phyloP scores from a whole-genome alignment of 2,888 invertebrate genomes.

The Conchocele bisecta region DNA sequence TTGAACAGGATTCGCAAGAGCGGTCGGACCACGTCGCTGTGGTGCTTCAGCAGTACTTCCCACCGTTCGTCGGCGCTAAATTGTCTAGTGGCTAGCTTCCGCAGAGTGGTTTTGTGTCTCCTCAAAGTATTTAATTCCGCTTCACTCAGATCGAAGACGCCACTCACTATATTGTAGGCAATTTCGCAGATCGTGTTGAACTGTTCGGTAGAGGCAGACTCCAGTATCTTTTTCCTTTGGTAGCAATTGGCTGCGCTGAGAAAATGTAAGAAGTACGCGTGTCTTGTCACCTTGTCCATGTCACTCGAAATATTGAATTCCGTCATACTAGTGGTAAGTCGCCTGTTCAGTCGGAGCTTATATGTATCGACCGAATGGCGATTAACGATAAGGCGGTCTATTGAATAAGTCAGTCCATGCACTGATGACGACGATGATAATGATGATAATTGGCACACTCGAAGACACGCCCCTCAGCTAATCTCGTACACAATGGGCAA shows the following conservation, averaged over 20 bases:
- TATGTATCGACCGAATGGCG: no score
- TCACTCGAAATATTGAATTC: no score
- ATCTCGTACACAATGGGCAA: constrained; percentile 1
- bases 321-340: no score
- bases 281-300: background rate
- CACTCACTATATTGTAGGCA: background rate
- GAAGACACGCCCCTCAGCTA: no score
- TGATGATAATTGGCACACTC: no score
- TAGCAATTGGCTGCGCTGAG: background rate
- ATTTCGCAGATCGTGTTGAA: background rate
- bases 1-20: background rate
- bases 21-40: background rate
- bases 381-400: no score
- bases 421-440: no score
- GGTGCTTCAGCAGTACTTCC: background rate
- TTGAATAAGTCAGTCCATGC: no score
- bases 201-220: background rate
- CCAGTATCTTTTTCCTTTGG: background rate
- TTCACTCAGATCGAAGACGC: background rate
- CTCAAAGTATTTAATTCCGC: background rate
- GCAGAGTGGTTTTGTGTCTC: background rate
- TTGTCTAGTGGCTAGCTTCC: background rate
- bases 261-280: background rate
- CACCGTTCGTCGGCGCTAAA: background rate
- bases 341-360: no score